Percentiles rank a stretch among this genome's conserved stretches.
Conservation (phyloP, 2,888 invertebrate genomes). For the Neoscelio sp. region DNA sequence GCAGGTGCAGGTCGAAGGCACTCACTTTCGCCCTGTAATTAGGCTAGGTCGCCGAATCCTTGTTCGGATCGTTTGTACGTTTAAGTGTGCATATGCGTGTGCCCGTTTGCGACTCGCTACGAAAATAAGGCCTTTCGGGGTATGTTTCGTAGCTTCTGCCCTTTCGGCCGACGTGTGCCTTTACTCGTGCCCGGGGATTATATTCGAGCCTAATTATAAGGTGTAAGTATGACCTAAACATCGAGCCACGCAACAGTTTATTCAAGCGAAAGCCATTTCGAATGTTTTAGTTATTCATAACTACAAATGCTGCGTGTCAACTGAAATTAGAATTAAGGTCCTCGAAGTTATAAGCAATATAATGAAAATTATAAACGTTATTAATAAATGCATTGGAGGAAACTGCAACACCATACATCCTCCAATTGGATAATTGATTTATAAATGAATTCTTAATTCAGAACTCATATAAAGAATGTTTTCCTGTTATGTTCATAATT, state of each 20-base stretch:
- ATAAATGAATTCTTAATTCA: too few relatives aligned
- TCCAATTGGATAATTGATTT: too few relatives aligned
- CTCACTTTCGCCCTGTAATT: constrained; percentile 68
- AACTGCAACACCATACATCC: too few relatives aligned
- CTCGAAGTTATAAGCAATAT: neutral
- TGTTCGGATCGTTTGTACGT: constrained; percentile 46
- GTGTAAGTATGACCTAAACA: constrained; percentile 52
- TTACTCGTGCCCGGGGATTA: constrained; percentile 36
- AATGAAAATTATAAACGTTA: neutral
- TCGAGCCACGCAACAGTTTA: constrained; percentile 28
- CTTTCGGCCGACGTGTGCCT: constrained; percentile 36
- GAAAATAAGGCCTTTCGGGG: constrained; percentile 55
- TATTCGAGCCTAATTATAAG: constrained; percentile 62
- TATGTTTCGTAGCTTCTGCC: constrained; percentile 64
- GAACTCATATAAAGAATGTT: too few relatives aligned
- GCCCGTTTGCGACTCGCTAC: constrained; percentile 50
- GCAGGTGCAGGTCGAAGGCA: constrained; percentile 68
- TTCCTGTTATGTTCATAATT: too few relatives aligned
- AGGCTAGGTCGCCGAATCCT: constrained; percentile 68
- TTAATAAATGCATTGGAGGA: too few relatives aligned
- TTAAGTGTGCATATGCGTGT: constrained; percentile 16
- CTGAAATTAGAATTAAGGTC: constrained; percentile 26
- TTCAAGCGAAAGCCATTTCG: constrained; percentile 4
- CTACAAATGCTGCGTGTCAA: neutral
- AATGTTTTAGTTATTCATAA: constrained; percentile 39